Conservation (phyloP, 2,888 invertebrate genomes). For the Chymomyza amoena region DNA sequence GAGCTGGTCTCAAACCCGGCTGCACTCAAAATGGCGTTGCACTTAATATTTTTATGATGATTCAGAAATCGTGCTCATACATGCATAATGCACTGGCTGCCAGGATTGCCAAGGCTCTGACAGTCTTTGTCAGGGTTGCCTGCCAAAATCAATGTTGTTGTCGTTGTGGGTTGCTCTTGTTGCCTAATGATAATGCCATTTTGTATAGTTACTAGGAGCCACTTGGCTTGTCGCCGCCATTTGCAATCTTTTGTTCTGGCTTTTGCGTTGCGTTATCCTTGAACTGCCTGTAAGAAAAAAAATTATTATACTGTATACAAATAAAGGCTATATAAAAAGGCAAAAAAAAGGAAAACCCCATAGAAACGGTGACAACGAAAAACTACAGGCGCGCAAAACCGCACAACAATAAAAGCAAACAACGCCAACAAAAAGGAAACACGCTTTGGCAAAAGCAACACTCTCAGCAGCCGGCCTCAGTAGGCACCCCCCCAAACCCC, state of each 20-base stretch:
- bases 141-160: conserved; percentile 41
- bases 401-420: conserved; percentile 54
- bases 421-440: conserved; percentile 39
- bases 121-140: neutral
- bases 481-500: too few species aligned
- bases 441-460: conserved; percentile 35
- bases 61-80: conserved; percentile 51
- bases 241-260: conserved; percentile 47
- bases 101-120: neutral
- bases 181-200: conserved; percentile 63
- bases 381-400: neutral
- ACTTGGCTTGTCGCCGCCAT: conserved; percentile 34
- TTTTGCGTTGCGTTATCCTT: conserved; percentile 45
- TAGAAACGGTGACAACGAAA: neutral
- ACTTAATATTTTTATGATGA: conserved; percentile 65
- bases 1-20: neutral
- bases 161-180: neutral
- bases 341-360: conserved; percentile 39
- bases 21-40: neutral
- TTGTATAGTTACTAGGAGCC: conserved; percentile 36
- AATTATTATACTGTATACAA: conserved; percentile 1
- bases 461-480: neutral
- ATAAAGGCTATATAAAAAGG: conserved; percentile 22
- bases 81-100: conserved; percentile 16
- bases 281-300: conserved; percentile 52